Conservation (phyloP, 1,140 invertebrate species). For the Brachionus sp. region DNA sequence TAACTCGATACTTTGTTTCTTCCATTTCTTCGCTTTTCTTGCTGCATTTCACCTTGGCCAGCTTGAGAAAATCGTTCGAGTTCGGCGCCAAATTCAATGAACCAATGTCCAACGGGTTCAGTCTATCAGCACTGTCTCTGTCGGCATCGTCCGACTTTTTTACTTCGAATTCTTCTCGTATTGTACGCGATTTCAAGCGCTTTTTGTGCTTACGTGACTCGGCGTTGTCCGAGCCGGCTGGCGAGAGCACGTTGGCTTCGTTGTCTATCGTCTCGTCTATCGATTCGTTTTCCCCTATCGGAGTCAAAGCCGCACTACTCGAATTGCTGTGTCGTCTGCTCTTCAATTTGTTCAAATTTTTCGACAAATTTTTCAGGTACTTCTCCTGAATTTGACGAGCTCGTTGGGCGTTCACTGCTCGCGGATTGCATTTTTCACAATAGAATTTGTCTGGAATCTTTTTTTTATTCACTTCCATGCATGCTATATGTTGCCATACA, state of each 20-base stretch:
- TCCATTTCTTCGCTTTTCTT: not conserved
- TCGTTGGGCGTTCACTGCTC: not conserved
- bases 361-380: not conserved
- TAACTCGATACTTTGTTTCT: not conserved
- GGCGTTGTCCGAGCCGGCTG: not conserved
- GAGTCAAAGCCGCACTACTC: not conserved
- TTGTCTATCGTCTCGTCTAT: not conserved
- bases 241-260: not conserved
- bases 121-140: not conserved
- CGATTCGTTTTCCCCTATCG: not conserved
- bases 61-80: not conserved
- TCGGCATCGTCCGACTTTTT: not conserved
- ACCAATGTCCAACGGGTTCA: not conserved
- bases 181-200: not conserved
- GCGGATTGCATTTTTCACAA: conserved; percentile 15
- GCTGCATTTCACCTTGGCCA: not conserved
- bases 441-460: conserved; percentile 30
- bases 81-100: not conserved
- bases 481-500: conserved; percentile 31
- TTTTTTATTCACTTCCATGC: conserved; percentile 29
- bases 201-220: not conserved
- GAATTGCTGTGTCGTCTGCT: not conserved
- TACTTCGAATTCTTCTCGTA: not conserved
- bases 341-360: not conserved
- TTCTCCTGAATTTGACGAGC: conserved; percentile 34